These are phyloP conservation scores for Tyto alba DNA, from an alignment of 2,113 vertebrate genomes.

Conservation along the genomic window DNA sequence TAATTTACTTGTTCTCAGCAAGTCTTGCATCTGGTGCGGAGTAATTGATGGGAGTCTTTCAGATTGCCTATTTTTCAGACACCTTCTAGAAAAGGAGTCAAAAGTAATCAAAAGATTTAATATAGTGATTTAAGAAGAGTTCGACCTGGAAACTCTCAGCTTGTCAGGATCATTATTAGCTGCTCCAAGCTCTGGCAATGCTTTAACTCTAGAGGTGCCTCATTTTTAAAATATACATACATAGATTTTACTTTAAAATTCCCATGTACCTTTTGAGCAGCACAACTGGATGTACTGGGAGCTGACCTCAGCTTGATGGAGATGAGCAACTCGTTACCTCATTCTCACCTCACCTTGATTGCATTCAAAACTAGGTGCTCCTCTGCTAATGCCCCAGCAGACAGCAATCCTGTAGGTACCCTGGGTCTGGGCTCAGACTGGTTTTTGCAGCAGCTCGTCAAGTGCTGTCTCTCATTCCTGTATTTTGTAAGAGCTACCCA, in stretches of 20 bases:
- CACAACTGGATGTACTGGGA: not conserved
- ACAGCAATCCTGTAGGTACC: not conserved
- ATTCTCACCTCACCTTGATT: not conserved
- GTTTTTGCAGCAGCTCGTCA: not conserved
- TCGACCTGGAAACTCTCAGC: not conserved
- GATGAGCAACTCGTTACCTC: not conserved
- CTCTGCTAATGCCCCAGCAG: not conserved
- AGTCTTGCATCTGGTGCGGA: not conserved
- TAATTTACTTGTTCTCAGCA: not conserved
- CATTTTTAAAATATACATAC: not conserved
- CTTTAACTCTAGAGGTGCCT: not conserved
- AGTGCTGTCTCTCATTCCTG: not conserved
- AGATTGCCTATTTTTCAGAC: not conserved
- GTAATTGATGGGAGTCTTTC: not conserved
- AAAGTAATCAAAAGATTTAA: not conserved
- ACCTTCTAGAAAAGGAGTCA: not conserved
- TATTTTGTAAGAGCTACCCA: accelerated
- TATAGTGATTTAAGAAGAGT: not conserved
- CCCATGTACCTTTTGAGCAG: not conserved
- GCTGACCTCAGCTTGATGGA: not conserved
- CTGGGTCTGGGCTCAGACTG: not conserved
- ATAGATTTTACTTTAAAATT: not conserved
- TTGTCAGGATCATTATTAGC: not conserved
- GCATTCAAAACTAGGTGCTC: not conserved
- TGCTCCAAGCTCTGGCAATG: not conserved